Evolutionary conservation across 1,140 invertebrate genomes (phyloP), one percentile per base, ranked within the genome.

Genomic region (Maniola jurtina): DNA sequence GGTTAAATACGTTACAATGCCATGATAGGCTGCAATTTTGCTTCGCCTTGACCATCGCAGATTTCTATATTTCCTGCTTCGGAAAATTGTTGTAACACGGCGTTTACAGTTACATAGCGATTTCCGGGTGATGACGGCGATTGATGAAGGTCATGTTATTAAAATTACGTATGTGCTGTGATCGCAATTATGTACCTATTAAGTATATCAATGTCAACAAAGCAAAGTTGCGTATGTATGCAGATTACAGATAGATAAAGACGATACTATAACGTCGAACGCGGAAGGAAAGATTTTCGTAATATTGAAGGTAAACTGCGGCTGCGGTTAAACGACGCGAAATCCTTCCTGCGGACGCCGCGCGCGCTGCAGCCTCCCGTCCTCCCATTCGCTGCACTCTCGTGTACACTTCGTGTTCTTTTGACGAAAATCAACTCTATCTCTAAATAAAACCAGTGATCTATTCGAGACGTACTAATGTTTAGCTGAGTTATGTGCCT

Each of bases 11-110:
- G 9, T 45, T 36, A 54, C 52, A 54, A 16, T 59, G 47, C 13
- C 57, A 35, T 54, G 50, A 60, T 50, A 40, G 35, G 14, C 10
- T 58, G 59, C 69, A 80, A 84, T 84, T 81, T 84, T 77, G 74
- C 75, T 78, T 81, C 66, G 66, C 84, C 84, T 88, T 86, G 84
- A 76, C 74, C 75, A 73, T 77, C 66, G 74, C 48, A 16, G 48
- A 8, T 52, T 78, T 74, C 76, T 77, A 80, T 75, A 83, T 77
- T 88, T 89, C 85, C 87, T 86, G 75, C 77, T 89, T 87, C 74
- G 82, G 84, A 88, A 89, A 88, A 88, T 83, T 88, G 80, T 83
- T 88, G 80, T 89, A 83, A 86, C 82, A 79, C 70, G 68, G 66
- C 77, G 72, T 81, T 81, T 81, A 88, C 80, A 82, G 76, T 80